Evolutionary conservation across 2,113 vertebrate genomes (phyloP), one percentile per base, ranked within the genome.

Genomic region (Heterochromis multidens): DNA sequence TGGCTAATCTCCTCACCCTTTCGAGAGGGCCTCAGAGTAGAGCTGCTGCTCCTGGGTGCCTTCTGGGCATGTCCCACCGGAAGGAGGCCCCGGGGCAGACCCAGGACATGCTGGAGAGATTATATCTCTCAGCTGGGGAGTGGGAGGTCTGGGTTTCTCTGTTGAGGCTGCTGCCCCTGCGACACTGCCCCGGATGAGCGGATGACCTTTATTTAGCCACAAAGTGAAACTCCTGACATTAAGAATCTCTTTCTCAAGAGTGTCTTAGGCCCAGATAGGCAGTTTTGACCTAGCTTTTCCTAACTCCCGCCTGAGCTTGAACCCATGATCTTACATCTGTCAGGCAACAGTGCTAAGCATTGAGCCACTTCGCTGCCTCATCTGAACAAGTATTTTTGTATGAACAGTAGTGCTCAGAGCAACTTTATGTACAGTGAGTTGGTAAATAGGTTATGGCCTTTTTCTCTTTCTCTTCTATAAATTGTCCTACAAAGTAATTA

Each of bases 321-420:
- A 21, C 40, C 67, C 19, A 35, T n/a, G 63, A 67, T n/a, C 33
- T 1, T 23, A 43, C 25, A 40, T 2, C 23, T 46, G 2, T 46
- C 16, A 46, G 17, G 25, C 3, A 70, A 6, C 67, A 72, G 43
- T 72, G 17, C 43, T 21, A 49, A 17, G 16, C 25, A 7, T 3
- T 67, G 37, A 27, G 37, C n/a, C 23, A 6, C 1, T 43, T 12
- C 2, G 8, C 37, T 67, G 7, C 23, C 37, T 25, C 14, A 27
- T 67, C 37, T 67, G 63, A 67, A 43, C 43, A 43, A 67, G 7
- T 7, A 27, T 43, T 67, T 23, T 43, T 67, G n/a, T 67, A 43
- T 17, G n/a, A 67, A 8, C 7, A 43, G 40, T 0, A 16, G 35
- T 3, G 35, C 23, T 43, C 0, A 67, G 63, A 67, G 63, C 23